Evolutionary conservation across 2,113 vertebrate species (phyloP).

Genomic region (Oxyura jamaicensis): DNA sequence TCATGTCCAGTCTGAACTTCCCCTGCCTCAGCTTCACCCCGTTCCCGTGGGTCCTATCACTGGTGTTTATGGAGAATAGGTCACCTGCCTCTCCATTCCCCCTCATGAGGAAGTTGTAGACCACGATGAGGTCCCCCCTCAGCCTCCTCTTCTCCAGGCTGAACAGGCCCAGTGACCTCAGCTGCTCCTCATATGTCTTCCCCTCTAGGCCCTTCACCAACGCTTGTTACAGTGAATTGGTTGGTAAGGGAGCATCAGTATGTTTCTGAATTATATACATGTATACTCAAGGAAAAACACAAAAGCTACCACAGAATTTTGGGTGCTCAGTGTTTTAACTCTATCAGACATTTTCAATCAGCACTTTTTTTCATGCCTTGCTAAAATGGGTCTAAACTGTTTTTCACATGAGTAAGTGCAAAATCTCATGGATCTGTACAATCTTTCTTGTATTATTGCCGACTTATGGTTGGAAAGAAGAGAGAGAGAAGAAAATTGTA

Average conservation of each 20-base stretch:
- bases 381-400: background rate
- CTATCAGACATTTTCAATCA: background rate
- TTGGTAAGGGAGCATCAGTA: background rate
- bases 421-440: background rate
- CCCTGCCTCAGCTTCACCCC: too few relatives aligned
- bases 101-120: too few relatives aligned
- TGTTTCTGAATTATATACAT: background rate
- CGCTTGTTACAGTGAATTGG: background rate
- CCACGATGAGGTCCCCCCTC: too few relatives aligned
- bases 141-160: too few relatives aligned
- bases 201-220: background rate
- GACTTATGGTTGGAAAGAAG: background rate
- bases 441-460: background rate
- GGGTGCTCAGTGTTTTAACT: background rate
- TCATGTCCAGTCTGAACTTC: too few relatives aligned
- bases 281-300: background rate
- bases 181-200: too few relatives aligned
- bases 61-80: too few relatives aligned
- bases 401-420: background rate
- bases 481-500: background rate
- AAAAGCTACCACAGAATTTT: background rate
- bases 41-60: too few relatives aligned
- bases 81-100: too few relatives aligned
- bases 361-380: background rate
- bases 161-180: too few relatives aligned